Conservation (phyloP, 37 sponge, comb jelly and placozoan species). For the Bolinopsis microptera region DNA sequence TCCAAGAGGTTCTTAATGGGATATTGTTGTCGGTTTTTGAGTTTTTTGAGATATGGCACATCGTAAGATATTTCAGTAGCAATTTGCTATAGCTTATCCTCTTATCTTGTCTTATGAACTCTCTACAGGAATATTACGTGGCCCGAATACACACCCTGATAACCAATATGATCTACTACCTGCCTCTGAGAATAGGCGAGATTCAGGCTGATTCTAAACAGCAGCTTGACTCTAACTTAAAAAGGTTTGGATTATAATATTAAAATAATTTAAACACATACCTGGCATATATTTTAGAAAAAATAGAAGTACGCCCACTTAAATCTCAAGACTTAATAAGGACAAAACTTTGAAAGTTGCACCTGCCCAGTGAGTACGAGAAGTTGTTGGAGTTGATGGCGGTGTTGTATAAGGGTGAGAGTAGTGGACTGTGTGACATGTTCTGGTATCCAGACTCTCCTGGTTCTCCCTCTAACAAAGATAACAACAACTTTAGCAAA, state of each 20-base stretch:
- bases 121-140: conserved; percentile 74
- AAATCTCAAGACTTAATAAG: no score
- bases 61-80: no score
- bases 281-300: no score
- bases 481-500: neutral
- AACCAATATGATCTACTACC: conserved; percentile 74
- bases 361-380: conserved; percentile 43
- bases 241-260: no score
- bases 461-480: neutral
- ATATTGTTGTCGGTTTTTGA: no score
- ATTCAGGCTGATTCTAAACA: conserved; percentile 18
- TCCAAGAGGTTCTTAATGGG: conserved; percentile 25
- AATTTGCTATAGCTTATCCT: no score
- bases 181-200: conserved; percentile 73
- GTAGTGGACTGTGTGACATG: neutral
- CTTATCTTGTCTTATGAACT: no score
- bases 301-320: no score
- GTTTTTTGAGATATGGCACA: no score
- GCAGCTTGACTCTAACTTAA: neutral
- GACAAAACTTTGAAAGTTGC: no score
- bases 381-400: neutral
- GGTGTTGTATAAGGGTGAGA: conserved; percentile 29
- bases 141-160: conserved; percentile 72
- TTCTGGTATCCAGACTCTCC: conserved; percentile 28
- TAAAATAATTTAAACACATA: no score